Evolutionary conservation across 2,888 invertebrate genomes (phyloP).

Genomic region (Hyposoter didymator): DNA sequence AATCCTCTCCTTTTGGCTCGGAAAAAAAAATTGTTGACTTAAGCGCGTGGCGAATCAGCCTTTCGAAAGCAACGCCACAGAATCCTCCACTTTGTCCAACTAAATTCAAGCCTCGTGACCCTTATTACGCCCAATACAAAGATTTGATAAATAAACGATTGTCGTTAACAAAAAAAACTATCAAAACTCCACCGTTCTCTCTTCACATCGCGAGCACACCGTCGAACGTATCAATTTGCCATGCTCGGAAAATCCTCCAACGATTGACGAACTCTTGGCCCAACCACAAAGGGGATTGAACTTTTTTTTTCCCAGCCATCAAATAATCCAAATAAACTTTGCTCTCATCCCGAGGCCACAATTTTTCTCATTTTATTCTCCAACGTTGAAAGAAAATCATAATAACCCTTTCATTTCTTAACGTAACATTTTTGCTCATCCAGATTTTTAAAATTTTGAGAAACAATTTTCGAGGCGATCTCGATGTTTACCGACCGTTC

Average conservation of each 20-base stretch:
- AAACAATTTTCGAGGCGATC: no score
- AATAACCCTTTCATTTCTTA: background rate
- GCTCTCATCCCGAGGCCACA: background rate
- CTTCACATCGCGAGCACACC: constrained; percentile 46
- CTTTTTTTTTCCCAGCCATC: constrained; percentile 1
- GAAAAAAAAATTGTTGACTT: constrained; percentile 80
- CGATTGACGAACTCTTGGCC: constrained; percentile 30
- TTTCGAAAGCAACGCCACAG: constrained; percentile 77
- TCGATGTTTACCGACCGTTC: no score
- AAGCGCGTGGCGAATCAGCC: constrained; percentile 83
- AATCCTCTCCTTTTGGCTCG: constrained; percentile 28
- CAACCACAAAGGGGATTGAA: constrained; percentile 2
- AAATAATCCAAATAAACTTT: background rate
- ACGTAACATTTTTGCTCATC: no score
- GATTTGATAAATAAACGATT: background rate
- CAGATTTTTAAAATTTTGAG: no score
- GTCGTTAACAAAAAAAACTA: constrained; percentile 19
- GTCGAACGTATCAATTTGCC: constrained; percentile 25
- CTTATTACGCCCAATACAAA: constrained; percentile 52
- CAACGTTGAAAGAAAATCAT: background rate
- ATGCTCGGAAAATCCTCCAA: constrained; percentile 35
- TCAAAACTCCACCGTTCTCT: constrained; percentile 4
- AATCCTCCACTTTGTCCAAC: constrained; percentile 4
- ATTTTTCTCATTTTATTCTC: background rate
- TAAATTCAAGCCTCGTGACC: constrained; percentile 35